These are phyloP conservation scores for Propithecus perrieri DNA, from an alignment of 2,797 vertebrate genomes.

Conservation along the genomic window DNA sequence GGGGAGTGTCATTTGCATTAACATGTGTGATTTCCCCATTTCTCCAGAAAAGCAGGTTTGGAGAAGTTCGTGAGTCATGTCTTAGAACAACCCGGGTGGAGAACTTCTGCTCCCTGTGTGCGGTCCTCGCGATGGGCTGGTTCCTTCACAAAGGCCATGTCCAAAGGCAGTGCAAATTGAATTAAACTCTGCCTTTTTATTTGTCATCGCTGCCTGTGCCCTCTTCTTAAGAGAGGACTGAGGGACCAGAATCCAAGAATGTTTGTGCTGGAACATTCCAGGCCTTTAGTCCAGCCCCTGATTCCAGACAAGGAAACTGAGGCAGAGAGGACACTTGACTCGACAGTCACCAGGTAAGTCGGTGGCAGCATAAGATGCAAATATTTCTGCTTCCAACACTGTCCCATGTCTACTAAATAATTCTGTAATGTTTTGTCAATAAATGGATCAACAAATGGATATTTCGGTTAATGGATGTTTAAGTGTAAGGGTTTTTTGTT, in stretches of 20 bases:
- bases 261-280: background rate
- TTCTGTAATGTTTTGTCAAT: background rate
- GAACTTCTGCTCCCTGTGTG: background rate
- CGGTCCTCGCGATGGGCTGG: background rate
- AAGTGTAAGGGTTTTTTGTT: background rate
- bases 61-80: background rate
- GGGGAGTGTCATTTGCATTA: background rate
- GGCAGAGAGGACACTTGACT: background rate
- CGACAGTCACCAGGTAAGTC: background rate
- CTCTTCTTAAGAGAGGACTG: background rate
- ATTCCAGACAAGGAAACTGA: background rate
- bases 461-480: background rate
- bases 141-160: background rate
- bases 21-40: background rate
- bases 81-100: background rate
- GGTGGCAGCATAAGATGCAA: background rate
- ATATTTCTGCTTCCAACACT: background rate
- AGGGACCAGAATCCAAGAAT: background rate
- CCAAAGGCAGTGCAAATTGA: background rate
- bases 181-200: background rate
- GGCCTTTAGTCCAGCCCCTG: background rate
- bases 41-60: background rate
- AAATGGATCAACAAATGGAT: background rate
- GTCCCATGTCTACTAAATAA: background rate
- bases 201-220: background rate